phyloP scores from a whole-genome alignment of 2,113 vertebrate genomes.

The Grus americana region DNA sequence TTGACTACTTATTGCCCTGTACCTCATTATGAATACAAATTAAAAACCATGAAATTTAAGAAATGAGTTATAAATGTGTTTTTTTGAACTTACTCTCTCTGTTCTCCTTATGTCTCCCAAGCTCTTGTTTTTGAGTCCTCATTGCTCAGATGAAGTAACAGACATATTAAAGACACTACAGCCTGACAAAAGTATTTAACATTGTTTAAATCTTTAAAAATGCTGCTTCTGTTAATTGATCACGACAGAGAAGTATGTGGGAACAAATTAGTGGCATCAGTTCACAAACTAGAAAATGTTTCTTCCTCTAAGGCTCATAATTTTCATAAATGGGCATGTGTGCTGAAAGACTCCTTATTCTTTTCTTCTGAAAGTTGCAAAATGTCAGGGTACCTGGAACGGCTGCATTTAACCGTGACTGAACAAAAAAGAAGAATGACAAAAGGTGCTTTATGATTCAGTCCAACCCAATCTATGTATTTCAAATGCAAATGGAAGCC shows the following conservation, averaged over 20 bases:
- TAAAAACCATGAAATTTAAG: neutral
- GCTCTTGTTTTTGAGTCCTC: neutral
- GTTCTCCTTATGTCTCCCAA: neutral
- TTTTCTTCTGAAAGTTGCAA: neutral
- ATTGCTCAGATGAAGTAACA: neutral
- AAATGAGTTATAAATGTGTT: neutral
- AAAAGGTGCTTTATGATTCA: slow-evolving; percentile 24
- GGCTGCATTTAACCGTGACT: neutral
- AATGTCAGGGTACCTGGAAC: neutral
- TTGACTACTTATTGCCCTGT: neutral
- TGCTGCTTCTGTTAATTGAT: neutral
- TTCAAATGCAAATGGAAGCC: slow-evolving; percentile 46
- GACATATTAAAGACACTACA: neutral
- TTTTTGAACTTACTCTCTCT: neutral
- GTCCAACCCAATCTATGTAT: neutral
- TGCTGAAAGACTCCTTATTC: neutral
- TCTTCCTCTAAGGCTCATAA: neutral
- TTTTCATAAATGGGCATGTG: neutral
- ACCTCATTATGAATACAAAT: neutral
- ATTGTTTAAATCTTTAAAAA: neutral
- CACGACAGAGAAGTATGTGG: neutral
- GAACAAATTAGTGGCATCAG: neutral
- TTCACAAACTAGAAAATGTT: neutral
- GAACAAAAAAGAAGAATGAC: neutral
- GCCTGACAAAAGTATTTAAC: neutral